Percentiles rank a stretch among this genome's conserved stretches.
Evolutionary conservation across 2,888 invertebrate species (phyloP).

Genomic region (Sesia bembeciformis): DNA sequence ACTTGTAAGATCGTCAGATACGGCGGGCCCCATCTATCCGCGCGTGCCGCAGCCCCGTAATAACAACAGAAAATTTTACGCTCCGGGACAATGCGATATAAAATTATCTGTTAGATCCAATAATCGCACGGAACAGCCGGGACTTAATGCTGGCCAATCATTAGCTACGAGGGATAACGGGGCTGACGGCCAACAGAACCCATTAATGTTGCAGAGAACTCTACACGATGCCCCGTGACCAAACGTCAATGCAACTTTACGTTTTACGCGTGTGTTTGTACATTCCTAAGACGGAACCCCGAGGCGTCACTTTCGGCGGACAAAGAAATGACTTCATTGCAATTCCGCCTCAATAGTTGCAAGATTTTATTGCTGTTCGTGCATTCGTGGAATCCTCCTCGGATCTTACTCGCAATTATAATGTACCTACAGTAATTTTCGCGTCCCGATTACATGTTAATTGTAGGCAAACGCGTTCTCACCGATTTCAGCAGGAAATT

Average conservation of each 20-base stretch:
- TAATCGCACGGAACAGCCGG: constrained; percentile 70
- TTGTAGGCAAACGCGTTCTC: constrained; percentile 36
- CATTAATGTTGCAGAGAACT: constrained; percentile 37
- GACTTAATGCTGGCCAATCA: constrained; percentile 74
- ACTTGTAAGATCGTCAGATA: constrained; percentile 7
- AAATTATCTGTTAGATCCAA: constrained; percentile 75
- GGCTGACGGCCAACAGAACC: constrained; percentile 56
- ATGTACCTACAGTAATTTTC: constrained; percentile 5
- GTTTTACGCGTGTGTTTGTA: constrained; percentile 23
- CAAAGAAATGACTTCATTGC: constrained; percentile 66
- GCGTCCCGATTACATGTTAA: constrained; percentile 36
- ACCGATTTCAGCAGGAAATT: constrained; percentile 44
- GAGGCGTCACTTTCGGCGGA: constrained; percentile 41
- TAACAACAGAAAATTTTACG: constrained; percentile 73
- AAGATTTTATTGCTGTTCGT: neutral
- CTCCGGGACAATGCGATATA: constrained; percentile 74
- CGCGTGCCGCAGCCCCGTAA: constrained; percentile 47
- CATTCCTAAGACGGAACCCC: constrained; percentile 43
- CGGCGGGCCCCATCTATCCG: constrained; percentile 3
- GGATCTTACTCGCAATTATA: neutral
- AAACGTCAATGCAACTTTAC: constrained; percentile 66
- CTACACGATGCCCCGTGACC: constrained; percentile 36
- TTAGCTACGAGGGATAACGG: constrained; percentile 74
- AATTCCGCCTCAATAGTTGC: neutral
- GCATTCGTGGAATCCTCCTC: neutral